Conservation (phyloP, 2,888 invertebrate species). For the Ectemnius cavifrons region DNA sequence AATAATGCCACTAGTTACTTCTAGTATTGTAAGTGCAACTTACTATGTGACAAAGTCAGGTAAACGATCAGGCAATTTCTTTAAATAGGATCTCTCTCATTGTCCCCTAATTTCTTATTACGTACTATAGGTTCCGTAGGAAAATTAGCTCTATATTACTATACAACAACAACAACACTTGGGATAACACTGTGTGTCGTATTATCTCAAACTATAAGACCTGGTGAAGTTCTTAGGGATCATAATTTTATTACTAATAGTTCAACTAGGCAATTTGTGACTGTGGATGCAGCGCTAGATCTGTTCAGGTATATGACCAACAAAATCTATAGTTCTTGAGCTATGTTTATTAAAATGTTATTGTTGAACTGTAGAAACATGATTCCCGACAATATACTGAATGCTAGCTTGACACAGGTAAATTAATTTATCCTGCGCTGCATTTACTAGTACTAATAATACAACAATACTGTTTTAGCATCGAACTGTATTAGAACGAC, state of each 20-base stretch:
- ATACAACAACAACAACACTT: constrained; percentile 93
- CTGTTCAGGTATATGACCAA: constrained; percentile 83
- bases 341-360: neutral
- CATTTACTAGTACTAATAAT: constrained; percentile 20
- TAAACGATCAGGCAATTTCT: constrained; percentile 38
- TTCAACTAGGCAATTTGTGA: constrained; percentile 83
- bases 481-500: constrained; percentile 80
- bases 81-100: neutral
- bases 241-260: constrained; percentile 44
- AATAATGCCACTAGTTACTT: constrained; percentile 94
- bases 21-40: constrained; percentile 88
- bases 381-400: constrained; percentile 93
- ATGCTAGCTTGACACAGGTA: constrained; percentile 85
- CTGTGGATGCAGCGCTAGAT: constrained; percentile 94
- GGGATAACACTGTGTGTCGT: constrained; percentile 94
- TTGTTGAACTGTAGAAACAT: constrained; percentile 81
- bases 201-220: constrained; percentile 91
- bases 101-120: neutral
- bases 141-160: constrained; percentile 81
- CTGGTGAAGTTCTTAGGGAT: constrained; percentile 80
- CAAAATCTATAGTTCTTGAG: neutral
- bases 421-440: constrained; percentile 19
- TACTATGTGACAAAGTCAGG: constrained; percentile 71
- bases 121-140: constrained; percentile 69
- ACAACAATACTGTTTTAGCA: constrained; percentile 76